These are phyloP conservation scores for Tragelaphus oryx DNA, from an alignment of 2,797 vertebrate species.

Conservation along the genomic window DNA sequence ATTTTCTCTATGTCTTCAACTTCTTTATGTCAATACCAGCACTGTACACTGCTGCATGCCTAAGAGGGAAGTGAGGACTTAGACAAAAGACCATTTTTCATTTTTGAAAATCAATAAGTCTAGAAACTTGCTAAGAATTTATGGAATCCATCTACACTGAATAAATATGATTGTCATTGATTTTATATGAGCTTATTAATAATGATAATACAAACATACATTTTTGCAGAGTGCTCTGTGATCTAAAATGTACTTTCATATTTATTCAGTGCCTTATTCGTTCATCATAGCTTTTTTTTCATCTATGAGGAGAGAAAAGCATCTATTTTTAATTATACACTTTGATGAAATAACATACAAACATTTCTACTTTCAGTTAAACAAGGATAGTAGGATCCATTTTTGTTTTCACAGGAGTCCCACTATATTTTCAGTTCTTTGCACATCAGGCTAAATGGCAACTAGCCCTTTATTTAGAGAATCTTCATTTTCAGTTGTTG, in stretches of 20 bases:
- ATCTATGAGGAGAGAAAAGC: background rate
- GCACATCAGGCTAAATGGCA: conserved; percentile 37
- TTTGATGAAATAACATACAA: background rate
- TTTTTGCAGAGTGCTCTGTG: background rate
- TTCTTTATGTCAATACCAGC: background rate
- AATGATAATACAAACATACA: background rate
- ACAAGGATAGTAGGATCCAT: background rate
- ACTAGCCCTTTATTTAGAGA: conserved; percentile 48
- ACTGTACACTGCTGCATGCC: background rate
- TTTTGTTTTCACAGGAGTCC: conserved; percentile 1
- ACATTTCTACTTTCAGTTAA: background rate
- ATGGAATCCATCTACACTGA: background rate
- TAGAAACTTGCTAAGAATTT: background rate
- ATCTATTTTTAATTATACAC: conserved; percentile 16
- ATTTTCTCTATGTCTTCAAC: background rate
- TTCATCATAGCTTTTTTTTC: background rate
- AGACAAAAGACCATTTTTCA: background rate
- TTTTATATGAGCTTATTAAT: background rate
- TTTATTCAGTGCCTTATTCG: background rate
- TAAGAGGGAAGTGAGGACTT: background rate
- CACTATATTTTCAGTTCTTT: conserved; percentile 29
- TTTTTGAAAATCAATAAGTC: background rate
- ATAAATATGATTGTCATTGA: background rate
- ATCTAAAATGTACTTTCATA: background rate
- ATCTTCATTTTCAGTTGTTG: conserved; percentile 53